Percentiles rank a stretch among this genome's conserved stretches.
phyloP scores from a whole-genome alignment of 2,888 invertebrate genomes.

The Epinotia bilunana region DNA sequence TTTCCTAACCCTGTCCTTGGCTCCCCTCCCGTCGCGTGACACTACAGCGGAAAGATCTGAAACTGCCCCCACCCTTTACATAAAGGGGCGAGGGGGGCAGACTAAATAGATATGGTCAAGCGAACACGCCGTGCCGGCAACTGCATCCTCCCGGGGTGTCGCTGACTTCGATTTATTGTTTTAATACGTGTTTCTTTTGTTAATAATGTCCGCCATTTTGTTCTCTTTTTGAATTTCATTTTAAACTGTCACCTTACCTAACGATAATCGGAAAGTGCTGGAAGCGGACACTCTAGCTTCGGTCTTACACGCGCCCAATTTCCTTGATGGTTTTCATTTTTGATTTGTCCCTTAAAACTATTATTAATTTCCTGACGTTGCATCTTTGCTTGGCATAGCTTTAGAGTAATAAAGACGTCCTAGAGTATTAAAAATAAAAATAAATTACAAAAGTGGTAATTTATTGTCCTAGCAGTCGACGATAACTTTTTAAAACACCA shows the following conservation, averaged over 20 bases:
- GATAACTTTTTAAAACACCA: slow-evolving; percentile 6
- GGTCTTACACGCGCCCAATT: slow-evolving; percentile 46
- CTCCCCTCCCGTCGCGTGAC: slow-evolving; percentile 57
- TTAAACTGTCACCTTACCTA: slow-evolving; percentile 13
- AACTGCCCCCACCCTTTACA: slow-evolving; percentile 56
- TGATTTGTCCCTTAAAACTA: slow-evolving; percentile 25
- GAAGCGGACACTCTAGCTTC: slow-evolving; percentile 72
- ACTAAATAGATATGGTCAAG: slow-evolving; percentile 66
- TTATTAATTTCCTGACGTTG: slow-evolving; percentile 25
- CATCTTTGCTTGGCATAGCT: slow-evolving; percentile 22
- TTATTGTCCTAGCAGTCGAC: background rate
- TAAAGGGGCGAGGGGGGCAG: slow-evolving; percentile 56
- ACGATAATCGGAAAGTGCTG: slow-evolving; percentile 56
- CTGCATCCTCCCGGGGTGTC: slow-evolving; percentile 56
- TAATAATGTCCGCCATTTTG: slow-evolving; percentile 57
- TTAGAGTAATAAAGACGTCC: background rate
- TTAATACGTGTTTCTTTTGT: slow-evolving; percentile 63
- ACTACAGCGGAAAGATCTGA: slow-evolving; percentile 51
- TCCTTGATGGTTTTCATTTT: slow-evolving; percentile 23
- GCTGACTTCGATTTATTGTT: slow-evolving; percentile 67
- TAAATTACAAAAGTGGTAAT: background rate
- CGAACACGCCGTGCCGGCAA: slow-evolving; percentile 52
- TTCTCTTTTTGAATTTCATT: slow-evolving; percentile 50
- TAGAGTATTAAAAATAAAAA: background rate
- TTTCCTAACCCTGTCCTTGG: slow-evolving; percentile 51